These are phyloP conservation scores for Cephalopterus ornatus DNA, from an alignment of 2,113 vertebrate genomes.

Conservation along the genomic window DNA sequence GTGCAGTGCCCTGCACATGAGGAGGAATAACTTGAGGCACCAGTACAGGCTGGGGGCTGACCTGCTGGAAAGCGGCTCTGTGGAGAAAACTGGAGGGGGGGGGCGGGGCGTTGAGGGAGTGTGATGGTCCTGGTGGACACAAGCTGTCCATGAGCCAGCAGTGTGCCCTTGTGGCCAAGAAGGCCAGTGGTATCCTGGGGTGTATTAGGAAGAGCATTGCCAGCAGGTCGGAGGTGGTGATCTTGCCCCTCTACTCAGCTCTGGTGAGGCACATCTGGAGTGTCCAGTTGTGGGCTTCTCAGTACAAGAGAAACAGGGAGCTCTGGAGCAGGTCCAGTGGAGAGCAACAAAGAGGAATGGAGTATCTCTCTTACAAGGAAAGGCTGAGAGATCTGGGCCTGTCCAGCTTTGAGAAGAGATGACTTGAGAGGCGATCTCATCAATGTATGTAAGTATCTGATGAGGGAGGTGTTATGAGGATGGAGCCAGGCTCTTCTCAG, in stretches of 20 bases:
- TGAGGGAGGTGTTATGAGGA: not conserved
- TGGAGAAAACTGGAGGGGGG: not conserved
- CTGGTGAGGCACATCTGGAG: not conserved
- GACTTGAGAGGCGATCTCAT: not conserved
- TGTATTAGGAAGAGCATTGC: not conserved
- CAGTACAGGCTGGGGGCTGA: not conserved
- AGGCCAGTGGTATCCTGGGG: rapidly evolving
- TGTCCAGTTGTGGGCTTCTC: not conserved
- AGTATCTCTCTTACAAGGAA: not conserved
- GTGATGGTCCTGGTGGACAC: not conserved
- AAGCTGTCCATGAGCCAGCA: not conserved
- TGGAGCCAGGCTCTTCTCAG: not conserved
- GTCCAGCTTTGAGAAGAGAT: not conserved
- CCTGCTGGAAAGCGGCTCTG: not conserved
- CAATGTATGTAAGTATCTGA: not conserved
- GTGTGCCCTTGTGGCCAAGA: not conserved
- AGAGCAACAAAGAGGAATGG: not conserved
- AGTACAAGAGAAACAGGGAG: not conserved
- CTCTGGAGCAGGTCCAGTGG: not conserved
- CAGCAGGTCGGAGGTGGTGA: not conserved
- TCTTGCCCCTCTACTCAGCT: not conserved
- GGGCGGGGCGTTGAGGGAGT: no score
- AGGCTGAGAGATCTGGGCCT: not conserved
- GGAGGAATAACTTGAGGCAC: not conserved
- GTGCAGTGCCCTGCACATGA: not conserved